Percentiles rank a stretch among this genome's conserved stretches.
phyloP scores from a whole-genome alignment of 2,113 vertebrate genomes.

The Nesogale talazaci region DNA sequence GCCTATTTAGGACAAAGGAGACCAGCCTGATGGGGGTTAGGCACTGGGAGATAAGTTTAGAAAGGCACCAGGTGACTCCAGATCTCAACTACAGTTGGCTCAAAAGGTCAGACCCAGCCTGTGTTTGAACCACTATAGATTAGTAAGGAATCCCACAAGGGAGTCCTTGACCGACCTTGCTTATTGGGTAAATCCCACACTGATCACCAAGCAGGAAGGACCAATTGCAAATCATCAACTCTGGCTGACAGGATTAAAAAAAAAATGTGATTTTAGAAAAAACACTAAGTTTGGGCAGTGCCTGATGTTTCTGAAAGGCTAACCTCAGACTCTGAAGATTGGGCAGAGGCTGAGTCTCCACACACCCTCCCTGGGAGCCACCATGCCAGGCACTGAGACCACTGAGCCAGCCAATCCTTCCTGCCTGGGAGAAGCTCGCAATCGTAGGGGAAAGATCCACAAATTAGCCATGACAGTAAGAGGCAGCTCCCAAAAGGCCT shows the following conservation, averaged over 20 bases:
- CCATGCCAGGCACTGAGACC: neutral
- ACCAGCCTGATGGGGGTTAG: neutral
- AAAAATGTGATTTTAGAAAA: conserved; percentile 60
- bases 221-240: conserved; percentile 30
- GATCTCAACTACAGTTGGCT: neutral
- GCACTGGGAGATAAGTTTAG: neutral
- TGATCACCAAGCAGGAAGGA: conserved; percentile 2
- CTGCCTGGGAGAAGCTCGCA: neutral
- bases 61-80: neutral
- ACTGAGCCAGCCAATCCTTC: neutral
- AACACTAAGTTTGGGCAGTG: conserved; percentile 38
- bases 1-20: neutral
- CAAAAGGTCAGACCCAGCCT: neutral
- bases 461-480: neutral
- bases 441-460: neutral
- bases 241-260: conserved; percentile 57
- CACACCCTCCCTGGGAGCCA: neutral
- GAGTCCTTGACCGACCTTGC: neutral
- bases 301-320: neutral
- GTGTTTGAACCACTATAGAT: neutral
- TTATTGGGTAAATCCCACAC: neutral
- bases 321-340: conserved; percentile 17
- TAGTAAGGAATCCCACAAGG: neutral
- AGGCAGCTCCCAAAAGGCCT: too few species aligned
- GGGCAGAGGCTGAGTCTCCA: neutral